Base-by-base conservation (phyloP, 1,140 invertebrate genomes). In the Calliopsis andreniformis region DNA sequence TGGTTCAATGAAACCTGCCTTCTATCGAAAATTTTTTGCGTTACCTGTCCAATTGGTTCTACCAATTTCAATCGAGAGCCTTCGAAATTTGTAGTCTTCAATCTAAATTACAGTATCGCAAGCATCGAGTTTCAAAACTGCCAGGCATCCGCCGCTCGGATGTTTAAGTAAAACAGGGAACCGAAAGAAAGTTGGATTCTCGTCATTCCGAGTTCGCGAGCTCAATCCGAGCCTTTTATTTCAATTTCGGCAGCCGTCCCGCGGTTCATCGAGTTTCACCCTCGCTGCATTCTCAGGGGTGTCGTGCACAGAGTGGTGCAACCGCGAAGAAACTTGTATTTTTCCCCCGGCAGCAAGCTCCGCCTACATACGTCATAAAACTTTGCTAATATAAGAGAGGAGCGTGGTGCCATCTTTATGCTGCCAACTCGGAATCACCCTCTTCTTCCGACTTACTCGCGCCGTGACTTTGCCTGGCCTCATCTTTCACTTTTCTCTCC, bases 311-410 rank as follows among this genome's bases (percentile, higher is more conserved):
- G 18, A 30, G 43, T 12, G 12, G 12, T 14, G 59, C 25, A 55
- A 42, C 49, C 64, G 32, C 30, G 35, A 64, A 25, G 35, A 80
- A 70, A 80, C 64, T 84, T 83, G 77, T 76, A 85, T 83, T 78
- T 80, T 79, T 78, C 73, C 79, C 59, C 55, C 28, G 51, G 47
- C 39, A 56, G 45, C 73, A 78, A 49, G 67, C 79, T 73, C 20
- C 47, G 47, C 59, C 56, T 83, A 80, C 79, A 75, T 76, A 82
- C 64, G 75, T 83, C 82, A 80, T 87, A 81, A 88, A 89, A 87
- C 78, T 86, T 88, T 86, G 76, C 85, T 86, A 87, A 88, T 87
- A 87, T 84, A 85, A 61, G 59, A 68, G 20, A 67, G 70, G n/a
- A 64, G 58, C 43, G 35, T 28, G 62, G 35, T 51, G 43, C 42